Conservation (phyloP, 2,888 invertebrate species). For the Perithous albicinctus region DNA sequence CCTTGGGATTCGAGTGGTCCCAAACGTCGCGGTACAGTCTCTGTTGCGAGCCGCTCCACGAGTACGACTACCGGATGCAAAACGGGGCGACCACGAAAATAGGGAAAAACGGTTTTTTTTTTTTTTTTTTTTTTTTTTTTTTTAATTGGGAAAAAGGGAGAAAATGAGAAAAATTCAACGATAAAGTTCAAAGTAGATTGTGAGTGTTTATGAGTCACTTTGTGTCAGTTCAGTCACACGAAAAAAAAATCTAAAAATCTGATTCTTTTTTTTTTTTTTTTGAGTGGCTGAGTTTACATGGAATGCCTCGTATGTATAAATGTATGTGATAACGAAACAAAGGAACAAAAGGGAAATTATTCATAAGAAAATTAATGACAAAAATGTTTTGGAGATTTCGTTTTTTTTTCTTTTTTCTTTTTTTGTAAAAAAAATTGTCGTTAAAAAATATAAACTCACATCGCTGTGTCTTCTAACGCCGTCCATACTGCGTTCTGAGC, state of each 20-base stretch:
- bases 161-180: slow-evolving; percentile 44
- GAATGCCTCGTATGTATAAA: no score
- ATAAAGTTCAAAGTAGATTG: slow-evolving; percentile 44
- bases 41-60: slow-evolving; percentile 93
- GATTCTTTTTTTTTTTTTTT: no score
- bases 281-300: no score
- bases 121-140: no score
- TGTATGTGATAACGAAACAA: slow-evolving; percentile 16
- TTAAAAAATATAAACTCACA: slow-evolving; percentile 86
- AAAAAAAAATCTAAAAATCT: no score
- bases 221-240: no score
- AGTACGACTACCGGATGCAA: slow-evolving; percentile 89
- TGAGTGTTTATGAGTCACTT: no score
- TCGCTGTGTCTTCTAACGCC: slow-evolving; percentile 92
- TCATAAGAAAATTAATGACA: neutral
- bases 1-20: slow-evolving; percentile 86
- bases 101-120: no score
- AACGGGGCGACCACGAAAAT: slow-evolving; percentile 84
- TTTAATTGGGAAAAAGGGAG: slow-evolving; percentile 16
- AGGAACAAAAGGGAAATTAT: slow-evolving; percentile 11
- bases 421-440: neutral
- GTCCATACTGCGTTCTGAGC: slow-evolving; percentile 95
- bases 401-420: no score
- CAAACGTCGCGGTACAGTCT: slow-evolving; percentile 89
- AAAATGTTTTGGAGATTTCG: no score